A percentile compares a stretch with the other conserved stretches of the same genome.
Evolutionary conservation across 2,888 invertebrate genomes (phyloP).

Genomic region (Lithophane ornitopus): DNA sequence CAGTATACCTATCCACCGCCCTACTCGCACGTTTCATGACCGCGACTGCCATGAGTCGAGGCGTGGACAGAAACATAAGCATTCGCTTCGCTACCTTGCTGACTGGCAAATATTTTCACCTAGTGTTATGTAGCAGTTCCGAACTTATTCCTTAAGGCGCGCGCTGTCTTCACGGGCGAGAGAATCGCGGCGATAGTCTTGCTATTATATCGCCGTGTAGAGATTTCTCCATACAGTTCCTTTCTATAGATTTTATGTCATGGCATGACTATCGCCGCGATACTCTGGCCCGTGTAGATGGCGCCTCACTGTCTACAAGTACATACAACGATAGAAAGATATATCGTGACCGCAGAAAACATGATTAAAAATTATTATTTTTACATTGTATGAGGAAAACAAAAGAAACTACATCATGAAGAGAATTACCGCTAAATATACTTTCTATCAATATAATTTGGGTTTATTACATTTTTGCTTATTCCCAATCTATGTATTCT

Average conservation of each 20-base stretch:
- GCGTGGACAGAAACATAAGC: conserved; percentile 8
- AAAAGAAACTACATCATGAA: conserved; percentile 2
- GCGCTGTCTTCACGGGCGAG: too few species aligned
- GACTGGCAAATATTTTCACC: neutral
- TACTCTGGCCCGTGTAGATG: too few species aligned
- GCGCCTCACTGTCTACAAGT: neutral
- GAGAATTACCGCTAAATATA: conserved; percentile 4
- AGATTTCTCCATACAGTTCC: too few species aligned
- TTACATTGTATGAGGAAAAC: conserved; percentile 2
- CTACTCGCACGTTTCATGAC: conserved; percentile 1
- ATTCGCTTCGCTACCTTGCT: neutral
- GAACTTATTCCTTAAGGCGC: neutral
- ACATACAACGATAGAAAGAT: neutral
- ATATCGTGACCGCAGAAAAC: neutral
- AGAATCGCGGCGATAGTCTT: too few species aligned
- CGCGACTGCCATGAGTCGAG: neutral
- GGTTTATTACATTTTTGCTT: conserved; percentile 39
- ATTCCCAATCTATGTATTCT: conserved; percentile 26
- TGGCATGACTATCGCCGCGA: too few species aligned
- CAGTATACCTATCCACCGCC: neutral
- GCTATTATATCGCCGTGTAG: too few species aligned
- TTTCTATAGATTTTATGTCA: too few species aligned
- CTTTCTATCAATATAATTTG: conserved; percentile 30
- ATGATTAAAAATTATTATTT: neutral
- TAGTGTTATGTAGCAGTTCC: neutral